Base-by-base conservation (phyloP, 2,888 invertebrate genomes). In the Drosophila recens region DNA sequence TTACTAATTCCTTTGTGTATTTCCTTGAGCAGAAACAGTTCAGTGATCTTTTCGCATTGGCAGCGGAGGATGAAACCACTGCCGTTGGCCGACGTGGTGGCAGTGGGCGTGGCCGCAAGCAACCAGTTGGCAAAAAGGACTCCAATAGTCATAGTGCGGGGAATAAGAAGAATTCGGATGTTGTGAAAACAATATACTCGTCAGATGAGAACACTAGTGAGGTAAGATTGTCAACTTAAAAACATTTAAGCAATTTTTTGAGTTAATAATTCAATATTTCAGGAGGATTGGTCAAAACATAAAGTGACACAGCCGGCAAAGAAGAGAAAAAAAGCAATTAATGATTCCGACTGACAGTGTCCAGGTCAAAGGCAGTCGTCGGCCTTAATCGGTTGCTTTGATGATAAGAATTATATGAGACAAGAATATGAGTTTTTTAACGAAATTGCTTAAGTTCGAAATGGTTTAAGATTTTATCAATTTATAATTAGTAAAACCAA, bases 271-370 rank as follows among this genome's bases (percentile, higher is more conserved):
- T 27, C 1, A 20, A 30, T 64, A 23, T 59, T 82, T 95, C 96
- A 98, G 92, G 98, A 98, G 93, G 97, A 97, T 93, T 96, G 97
- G 91, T 96, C 97, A 27, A 97, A 97, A 93, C 97, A 97, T 88
- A 97, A 97, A 89, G 83, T 89, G 34, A 80, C 90, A 93, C 97
- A 97, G 93, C 96, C 97, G 74, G 96, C 97, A 73, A 98, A 98
- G 93, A 96, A 97, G 92, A 95, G 98, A 93, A 97, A 97, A 96
- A 97, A 97, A 94, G 96, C 97, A 67, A 95, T 97, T 11, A 92
- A 97, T 80, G 98, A 98, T 93, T 98, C 97, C 93, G 98, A 98
- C 95, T 98, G 96, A 97, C 95, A 93, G 93, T 93, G 82, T 78
- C 78, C 84, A 82, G 67, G 65, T 68, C 75, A 72, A 72, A 69